Base-by-base conservation (phyloP, 2,797 vertebrate species). In the Hypotaenidia philippensis region DNA sequence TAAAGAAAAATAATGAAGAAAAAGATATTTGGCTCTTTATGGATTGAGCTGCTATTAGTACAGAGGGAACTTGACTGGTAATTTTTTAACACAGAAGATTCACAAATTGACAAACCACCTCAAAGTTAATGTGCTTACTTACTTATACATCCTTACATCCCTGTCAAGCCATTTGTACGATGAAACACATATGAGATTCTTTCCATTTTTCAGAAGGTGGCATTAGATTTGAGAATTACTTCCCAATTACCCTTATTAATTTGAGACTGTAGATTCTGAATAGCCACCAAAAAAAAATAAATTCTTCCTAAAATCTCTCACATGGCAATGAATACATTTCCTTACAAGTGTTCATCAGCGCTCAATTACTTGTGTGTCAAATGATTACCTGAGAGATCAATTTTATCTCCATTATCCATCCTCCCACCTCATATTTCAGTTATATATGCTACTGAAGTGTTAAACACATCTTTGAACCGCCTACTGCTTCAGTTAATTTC, bases 301-400 rank as follows among this genome's bases (percentile, higher is more conserved):
- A 91, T 93, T 91, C 55, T 36, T n/a, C 66, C 57, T 91, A 41
- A 95, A 87, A 85, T 53, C 47, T 29, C 88, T 49, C 13, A 49
- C 45, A 49, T 10, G 52, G 92, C 89, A 90, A 89, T 83, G 71
- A 6, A 65, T 57, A 8, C 52, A 29, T 89, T 81, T 97, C 60
- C 89, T 96, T 94, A 17, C 31, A 86, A 83, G 89, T 66, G 92
- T 52, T 97, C 91, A 83, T 95, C 93, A 95, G 63, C 19, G 78
- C 98, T 99, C 98, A 99, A 99, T 99, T 99, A 99, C 98, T 98
- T 98, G 97, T 93, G 97, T 98, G 98, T 98, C 98, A 99, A 98
- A 98, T 98, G 98, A 99, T 99, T 99, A 99, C 99, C 98, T 97
- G 96, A 96, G 95, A 98, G 98, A 98, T 99, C 99, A 98, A 99